A percentile compares a stretch with the other conserved stretches of the same genome.
These are phyloP conservation scores for Hypolimnas misippus DNA, from an alignment of 2,888 invertebrate genomes.

Conservation along the genomic window DNA sequence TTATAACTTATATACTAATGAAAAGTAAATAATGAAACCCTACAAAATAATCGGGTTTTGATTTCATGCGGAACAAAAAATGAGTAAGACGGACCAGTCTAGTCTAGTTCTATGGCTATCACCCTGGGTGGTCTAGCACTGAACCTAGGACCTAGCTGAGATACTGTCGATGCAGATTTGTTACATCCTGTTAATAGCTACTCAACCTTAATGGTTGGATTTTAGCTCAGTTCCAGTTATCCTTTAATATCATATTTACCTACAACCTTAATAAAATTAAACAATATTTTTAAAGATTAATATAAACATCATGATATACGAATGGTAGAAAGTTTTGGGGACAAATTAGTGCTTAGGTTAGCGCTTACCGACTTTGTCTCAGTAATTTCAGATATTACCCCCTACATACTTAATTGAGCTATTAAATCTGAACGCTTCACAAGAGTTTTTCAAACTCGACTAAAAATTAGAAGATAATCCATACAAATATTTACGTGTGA, in stretches of 20 bases:
- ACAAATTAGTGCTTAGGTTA: too few species aligned
- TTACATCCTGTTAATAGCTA: constrained; percentile 5
- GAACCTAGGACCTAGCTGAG: constrained; percentile 1
- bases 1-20: constrained; percentile 6
- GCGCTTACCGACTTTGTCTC: too few species aligned
- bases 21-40: too few species aligned
- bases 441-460: too few species aligned
- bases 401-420: too few species aligned
- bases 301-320: too few species aligned
- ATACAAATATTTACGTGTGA: too few species aligned
- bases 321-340: too few species aligned
- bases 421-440: too few species aligned
- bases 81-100: background rate
- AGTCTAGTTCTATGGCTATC: background rate
- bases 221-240: background rate
- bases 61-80: background rate
- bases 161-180: constrained; percentile 8
- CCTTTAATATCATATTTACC: background rate
- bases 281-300: too few species aligned
- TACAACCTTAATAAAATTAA: background rate
- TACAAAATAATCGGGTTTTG: background rate
- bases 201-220: background rate
- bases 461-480: too few species aligned
- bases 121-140: constrained; percentile 8
- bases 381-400: too few species aligned